A percentile compares a stretch with the other conserved stretches of the same genome.
phyloP scores from a whole-genome alignment of 2,797 vertebrate species.

The Micrastur ruficollis region DNA sequence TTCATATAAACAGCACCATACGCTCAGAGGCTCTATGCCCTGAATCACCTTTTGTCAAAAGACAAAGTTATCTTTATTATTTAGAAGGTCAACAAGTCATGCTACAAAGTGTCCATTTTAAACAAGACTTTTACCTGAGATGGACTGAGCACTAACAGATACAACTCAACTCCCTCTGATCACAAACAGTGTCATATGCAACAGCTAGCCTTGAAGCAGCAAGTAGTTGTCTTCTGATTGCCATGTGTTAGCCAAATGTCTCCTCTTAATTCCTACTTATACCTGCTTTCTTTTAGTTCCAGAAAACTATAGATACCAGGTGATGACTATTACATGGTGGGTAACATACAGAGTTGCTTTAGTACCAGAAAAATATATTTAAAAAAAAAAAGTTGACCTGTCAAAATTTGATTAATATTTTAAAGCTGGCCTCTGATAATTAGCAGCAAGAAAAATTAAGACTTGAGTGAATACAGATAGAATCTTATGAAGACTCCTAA shows the following conservation, averaged over 20 bases:
- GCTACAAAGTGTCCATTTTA: background rate
- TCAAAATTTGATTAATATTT: background rate
- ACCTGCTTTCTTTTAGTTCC: background rate
- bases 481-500: background rate
- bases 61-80: background rate
- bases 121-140: background rate
- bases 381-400: background rate
- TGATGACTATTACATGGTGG: background rate
- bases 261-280: background rate
- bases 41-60: background rate
- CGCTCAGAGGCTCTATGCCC: background rate
- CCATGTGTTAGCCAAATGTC: background rate
- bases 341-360: background rate
- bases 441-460: background rate
- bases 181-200: background rate
- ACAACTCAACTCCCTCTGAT: background rate
- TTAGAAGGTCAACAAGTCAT: background rate
- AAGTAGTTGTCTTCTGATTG: background rate
- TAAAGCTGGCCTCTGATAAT: background rate
- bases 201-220: background rate
- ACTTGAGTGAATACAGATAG: background rate
- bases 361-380: background rate
- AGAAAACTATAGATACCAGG: background rate
- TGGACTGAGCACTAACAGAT: background rate
- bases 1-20: background rate